Percentiles rank a stretch among this genome's conserved stretches.
Conservation (phyloP, 1,140 invertebrate genomes). For the Drosophila setifemur region DNA sequence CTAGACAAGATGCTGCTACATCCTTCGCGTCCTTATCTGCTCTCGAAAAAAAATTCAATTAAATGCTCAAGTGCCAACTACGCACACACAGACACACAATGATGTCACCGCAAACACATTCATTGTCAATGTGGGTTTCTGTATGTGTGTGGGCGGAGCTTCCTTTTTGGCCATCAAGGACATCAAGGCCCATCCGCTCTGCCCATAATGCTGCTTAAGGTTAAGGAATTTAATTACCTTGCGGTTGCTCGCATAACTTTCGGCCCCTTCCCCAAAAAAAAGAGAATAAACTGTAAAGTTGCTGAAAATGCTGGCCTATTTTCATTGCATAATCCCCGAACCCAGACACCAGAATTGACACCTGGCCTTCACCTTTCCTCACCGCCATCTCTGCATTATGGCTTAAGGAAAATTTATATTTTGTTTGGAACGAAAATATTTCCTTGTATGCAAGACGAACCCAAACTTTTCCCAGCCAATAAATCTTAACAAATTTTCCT, state of each 20-base stretch:
- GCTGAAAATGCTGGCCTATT: constrained; percentile 42
- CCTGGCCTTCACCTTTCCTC: constrained; percentile 12
- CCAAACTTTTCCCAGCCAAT: constrained; percentile 3
- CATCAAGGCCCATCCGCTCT: constrained; percentile 36
- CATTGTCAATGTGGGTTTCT: constrained; percentile 47
- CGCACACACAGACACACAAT: constrained; percentile 35
- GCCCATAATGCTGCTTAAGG: constrained; percentile 54
- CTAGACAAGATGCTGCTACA: constrained; percentile 48
- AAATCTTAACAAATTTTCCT: constrained; percentile 34
- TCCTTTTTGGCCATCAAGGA: constrained; percentile 31
- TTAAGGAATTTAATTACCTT: constrained; percentile 74
- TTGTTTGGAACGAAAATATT: constrained; percentile 15
- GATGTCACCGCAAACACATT: constrained; percentile 61
- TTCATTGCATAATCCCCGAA: constrained; percentile 39
- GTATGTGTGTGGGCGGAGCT: constrained; percentile 23
- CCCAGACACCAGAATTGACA: constrained; percentile 31
- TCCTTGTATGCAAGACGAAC: constrained; percentile 1
- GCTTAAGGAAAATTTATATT: constrained; percentile 30
- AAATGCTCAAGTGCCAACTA: constrained; percentile 68
- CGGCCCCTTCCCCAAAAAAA: not conserved
- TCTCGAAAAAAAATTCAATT: constrained; percentile 66
- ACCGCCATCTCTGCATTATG: not conserved
- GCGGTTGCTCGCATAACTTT: constrained; percentile 63
- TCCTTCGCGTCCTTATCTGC: constrained; percentile 37
- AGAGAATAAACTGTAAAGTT: constrained; percentile 17